Conservation (phyloP, 2,797 vertebrate genomes). For the Epinephelus malabaricus region DNA sequence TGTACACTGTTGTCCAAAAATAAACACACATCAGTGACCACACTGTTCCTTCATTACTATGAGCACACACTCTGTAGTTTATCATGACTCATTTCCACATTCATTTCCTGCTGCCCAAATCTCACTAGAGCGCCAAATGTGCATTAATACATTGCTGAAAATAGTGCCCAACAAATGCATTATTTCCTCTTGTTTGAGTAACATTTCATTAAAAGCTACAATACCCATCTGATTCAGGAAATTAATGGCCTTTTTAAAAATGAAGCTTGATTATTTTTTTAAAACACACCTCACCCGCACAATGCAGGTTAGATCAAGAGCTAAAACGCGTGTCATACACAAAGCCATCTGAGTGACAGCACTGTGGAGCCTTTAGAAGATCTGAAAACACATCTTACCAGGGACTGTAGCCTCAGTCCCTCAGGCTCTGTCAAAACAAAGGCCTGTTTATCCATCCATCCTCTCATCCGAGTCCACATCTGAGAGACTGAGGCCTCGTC, state of each 20-base stretch:
- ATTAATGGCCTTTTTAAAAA: not conserved
- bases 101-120: not conserved
- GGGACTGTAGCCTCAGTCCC: constrained; percentile 61
- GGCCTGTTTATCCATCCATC: constrained; percentile 69
- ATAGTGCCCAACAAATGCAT: not conserved
- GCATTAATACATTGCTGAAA: not conserved
- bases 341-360: constrained; percentile 53
- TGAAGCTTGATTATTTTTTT: not conserved
- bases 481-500: constrained; percentile 53
- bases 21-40: not conserved
- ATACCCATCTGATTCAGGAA: not conserved
- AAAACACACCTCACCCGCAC: no score
- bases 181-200: not conserved
- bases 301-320: not conserved
- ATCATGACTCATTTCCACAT: no score
- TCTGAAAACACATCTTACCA: constrained; percentile 55
- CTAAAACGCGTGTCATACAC: constrained; percentile 17
- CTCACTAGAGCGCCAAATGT: not conserved
- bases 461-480: constrained; percentile 72
- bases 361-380: constrained; percentile 36
- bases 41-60: not conserved
- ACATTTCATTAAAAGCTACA: not conserved
- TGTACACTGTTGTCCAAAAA: not conserved
- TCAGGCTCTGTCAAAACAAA: constrained; percentile 72
- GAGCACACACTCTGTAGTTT: not conserved